A percentile compares a stretch with the other conserved stretches of the same genome.
These are phyloP conservation scores for Trachops cirrhosus DNA, from an alignment of 2,797 vertebrate genomes.

Conservation along the genomic window DNA sequence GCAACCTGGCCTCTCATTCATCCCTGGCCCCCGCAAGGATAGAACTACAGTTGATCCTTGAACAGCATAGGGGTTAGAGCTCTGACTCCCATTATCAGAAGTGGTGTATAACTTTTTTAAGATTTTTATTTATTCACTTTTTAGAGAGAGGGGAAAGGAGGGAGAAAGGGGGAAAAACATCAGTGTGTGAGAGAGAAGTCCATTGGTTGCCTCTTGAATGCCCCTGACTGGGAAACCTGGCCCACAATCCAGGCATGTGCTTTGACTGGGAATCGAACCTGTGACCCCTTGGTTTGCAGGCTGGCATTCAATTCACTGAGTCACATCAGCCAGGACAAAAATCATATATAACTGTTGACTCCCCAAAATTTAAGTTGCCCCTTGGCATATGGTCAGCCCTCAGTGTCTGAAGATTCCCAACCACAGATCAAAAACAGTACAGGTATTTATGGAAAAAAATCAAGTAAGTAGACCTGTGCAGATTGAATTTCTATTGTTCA, in stretches of 20 bases:
- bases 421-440: background rate
- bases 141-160: too few species aligned
- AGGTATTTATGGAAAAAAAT: background rate
- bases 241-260: too few species aligned
- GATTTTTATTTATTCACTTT: too few species aligned
- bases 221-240: too few species aligned
- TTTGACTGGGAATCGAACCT: too few species aligned
- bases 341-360: background rate
- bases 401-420: background rate
- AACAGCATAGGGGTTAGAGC: background rate
- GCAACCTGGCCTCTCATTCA: background rate
- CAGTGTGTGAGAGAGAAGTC: too few species aligned
- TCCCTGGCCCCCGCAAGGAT: background rate
- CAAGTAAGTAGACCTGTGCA: background rate
- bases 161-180: too few species aligned
- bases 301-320: too few species aligned
- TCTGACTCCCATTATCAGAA: background rate
- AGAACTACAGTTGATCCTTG: background rate
- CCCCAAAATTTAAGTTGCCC: background rate
- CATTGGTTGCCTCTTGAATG: too few species aligned
- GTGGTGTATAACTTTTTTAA: too few species aligned
- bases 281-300: too few species aligned
- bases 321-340: too few species aligned
- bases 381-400: background rate
- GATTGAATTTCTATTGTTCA: background rate